These are phyloP conservation scores for Amblyornis subalaris DNA, from an alignment of 2,113 vertebrate genomes.

Conservation along the genomic window DNA sequence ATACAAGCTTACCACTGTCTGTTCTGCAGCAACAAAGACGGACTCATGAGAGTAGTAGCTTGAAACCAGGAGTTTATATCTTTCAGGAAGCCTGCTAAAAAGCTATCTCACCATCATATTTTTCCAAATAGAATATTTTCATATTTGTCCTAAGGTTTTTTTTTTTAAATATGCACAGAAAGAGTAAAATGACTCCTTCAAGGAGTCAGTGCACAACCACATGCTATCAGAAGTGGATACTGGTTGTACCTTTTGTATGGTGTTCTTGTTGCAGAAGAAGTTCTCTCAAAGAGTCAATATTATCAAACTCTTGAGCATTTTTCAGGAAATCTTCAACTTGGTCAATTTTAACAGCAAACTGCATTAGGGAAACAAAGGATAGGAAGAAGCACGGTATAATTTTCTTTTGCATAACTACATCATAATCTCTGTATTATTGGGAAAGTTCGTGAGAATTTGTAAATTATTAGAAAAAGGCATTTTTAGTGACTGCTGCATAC, in stretches of 20 bases:
- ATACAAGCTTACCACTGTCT: neutral
- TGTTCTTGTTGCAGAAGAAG: slow-evolving; percentile 72
- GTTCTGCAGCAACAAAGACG: neutral
- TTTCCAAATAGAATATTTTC: neutral
- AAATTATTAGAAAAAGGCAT: neutral
- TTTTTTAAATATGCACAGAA: neutral
- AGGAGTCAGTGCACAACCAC: neutral
- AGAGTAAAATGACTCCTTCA: neutral
- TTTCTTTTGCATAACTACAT: neutral
- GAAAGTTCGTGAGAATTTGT: neutral
- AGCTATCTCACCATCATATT: neutral
- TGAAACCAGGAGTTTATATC: neutral
- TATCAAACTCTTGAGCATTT: slow-evolving; percentile 65
- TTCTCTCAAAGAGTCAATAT: slow-evolving; percentile 59
- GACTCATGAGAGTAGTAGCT: neutral
- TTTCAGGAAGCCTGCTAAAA: neutral
- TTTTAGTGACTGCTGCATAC: neutral
- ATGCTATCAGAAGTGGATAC: neutral
- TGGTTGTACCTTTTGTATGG: slow-evolving; percentile 78
- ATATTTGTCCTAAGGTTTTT: neutral
- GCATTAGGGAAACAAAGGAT: slow-evolving; percentile 20
- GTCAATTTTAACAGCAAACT: slow-evolving; percentile 86
- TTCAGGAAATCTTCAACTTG: slow-evolving; percentile 80
- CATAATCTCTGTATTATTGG: neutral
- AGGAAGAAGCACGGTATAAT: neutral